Conservation (phyloP, 2,888 invertebrate genomes). For the Bruchidius siliquastri region DNA sequence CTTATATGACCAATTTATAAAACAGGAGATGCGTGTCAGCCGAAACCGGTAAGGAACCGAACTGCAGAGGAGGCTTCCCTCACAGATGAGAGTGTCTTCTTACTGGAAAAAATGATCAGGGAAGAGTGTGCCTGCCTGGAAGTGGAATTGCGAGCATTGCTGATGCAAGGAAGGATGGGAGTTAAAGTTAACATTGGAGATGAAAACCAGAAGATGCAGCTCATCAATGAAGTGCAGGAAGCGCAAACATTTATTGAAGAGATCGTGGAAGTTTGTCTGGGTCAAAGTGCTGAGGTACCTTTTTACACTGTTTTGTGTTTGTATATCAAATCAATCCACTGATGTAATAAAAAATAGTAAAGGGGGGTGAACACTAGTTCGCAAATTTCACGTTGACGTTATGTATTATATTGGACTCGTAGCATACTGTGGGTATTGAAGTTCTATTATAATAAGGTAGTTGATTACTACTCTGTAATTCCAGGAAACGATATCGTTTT, state of each 20-base stretch:
- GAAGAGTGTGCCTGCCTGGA: conserved; percentile 64
- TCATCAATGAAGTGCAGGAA: conserved; percentile 51
- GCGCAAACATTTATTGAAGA: conserved; percentile 60
- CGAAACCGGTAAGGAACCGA: neutral
- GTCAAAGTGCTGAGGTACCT: conserved; percentile 57
- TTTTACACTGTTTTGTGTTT: too few species aligned
- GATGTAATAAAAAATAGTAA: too few species aligned
- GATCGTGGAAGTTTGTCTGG: conserved; percentile 56
- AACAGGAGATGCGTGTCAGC: too few species aligned
- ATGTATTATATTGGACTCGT: too few species aligned
- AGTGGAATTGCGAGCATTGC: conserved; percentile 59
- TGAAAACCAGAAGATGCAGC: conserved; percentile 50
- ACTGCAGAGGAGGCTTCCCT: conserved; percentile 6
- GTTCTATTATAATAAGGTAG: too few species aligned
- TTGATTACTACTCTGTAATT: too few species aligned
- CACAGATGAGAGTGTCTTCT: conserved; percentile 33
- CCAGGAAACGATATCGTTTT: too few species aligned
- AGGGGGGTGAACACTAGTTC: too few species aligned
- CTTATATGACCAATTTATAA: too few species aligned
- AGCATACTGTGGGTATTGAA: too few species aligned
- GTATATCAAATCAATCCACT: too few species aligned
- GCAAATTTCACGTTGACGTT: too few species aligned
- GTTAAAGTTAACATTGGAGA: conserved; percentile 55
- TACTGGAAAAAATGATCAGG: conserved; percentile 58
- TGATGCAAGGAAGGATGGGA: conserved; percentile 52